A percentile compares a stretch with the other conserved stretches of the same genome.
Evolutionary conservation across 2,888 invertebrate species (phyloP).

Genomic region (Tuberolachnus salignus): DNA sequence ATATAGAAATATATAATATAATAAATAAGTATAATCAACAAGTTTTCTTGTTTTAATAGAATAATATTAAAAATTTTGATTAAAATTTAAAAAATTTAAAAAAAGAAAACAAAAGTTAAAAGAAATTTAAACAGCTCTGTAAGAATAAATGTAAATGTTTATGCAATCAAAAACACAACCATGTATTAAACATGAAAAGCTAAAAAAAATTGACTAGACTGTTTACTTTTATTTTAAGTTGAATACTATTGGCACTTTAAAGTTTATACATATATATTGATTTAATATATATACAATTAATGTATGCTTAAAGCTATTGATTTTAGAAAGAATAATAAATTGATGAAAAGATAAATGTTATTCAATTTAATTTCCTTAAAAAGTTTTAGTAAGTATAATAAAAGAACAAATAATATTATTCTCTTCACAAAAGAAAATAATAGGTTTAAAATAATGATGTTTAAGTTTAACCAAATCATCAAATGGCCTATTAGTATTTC

Average conservation of each 20-base stretch:
- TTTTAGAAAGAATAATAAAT: background rate
- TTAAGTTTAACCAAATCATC: constrained; percentile 11
- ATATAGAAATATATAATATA: constrained; percentile 49
- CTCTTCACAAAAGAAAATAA: background rate
- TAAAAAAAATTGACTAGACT: constrained; percentile 32
- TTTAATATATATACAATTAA: background rate
- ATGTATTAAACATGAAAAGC: constrained; percentile 41
- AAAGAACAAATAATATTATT: background rate
- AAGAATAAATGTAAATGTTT: constrained; percentile 15
- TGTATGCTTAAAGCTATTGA: background rate
- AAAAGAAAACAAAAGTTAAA: background rate
- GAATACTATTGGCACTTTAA: constrained; percentile 40
- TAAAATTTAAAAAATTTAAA: constrained; percentile 15
- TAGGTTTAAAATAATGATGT: constrained; percentile 2
- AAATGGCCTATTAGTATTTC: background rate
- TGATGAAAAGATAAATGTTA: background rate
- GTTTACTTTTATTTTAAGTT: constrained; percentile 26
- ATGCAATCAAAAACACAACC: constrained; percentile 18
- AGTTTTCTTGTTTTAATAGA: constrained; percentile 7
- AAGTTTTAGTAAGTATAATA: background rate
- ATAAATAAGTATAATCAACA: constrained; percentile 48
- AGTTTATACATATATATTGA: constrained; percentile 14
- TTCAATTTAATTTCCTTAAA: background rate
- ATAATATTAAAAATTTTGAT: constrained; percentile 42
- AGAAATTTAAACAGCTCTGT: constrained; percentile 11